These are phyloP conservation scores for Passer montanus DNA, from an alignment of 2,113 vertebrate species.

Conservation along the genomic window DNA sequence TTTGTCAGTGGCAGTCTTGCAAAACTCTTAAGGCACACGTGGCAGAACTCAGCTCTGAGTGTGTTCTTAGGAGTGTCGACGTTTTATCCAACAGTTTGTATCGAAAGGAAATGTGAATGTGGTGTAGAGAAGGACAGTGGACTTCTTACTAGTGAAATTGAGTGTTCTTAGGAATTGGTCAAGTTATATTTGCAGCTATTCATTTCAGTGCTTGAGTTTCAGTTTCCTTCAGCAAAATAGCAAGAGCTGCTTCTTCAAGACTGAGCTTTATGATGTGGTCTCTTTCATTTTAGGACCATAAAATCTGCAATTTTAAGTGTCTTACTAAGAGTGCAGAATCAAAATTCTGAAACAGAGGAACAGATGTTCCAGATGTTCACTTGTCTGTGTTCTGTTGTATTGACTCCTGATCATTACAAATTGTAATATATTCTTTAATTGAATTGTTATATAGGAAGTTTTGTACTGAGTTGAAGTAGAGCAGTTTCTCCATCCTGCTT, in stretches of 20 bases:
- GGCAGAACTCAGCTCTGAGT: not conserved
- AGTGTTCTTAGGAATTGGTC: not conserved
- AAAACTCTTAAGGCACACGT: not conserved
- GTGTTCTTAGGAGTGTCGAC: not conserved
- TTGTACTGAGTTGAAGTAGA: not conserved
- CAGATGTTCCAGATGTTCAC: not conserved
- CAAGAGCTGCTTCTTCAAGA: not conserved
- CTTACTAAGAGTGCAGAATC: not conserved
- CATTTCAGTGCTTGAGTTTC: not conserved
- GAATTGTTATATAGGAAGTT: not conserved
- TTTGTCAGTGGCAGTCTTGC: not conserved
- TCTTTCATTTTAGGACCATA: not conserved
- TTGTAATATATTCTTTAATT: not conserved
- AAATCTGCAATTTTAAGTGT: not conserved
- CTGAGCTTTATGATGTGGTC: not conserved
- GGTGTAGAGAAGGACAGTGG: not conserved
- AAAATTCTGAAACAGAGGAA: not conserved
- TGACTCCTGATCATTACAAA: not conserved
- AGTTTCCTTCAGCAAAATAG: not conserved
- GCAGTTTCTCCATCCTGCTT: not conserved
- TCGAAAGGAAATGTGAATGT: not conserved
- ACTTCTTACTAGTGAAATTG: not conserved
- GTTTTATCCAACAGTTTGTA: not conserved
- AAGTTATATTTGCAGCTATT: not conserved
- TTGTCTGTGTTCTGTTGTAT: not conserved